Conservation (phyloP, 1,140 invertebrate genomes). For the Rhizoglyphus robini region DNA sequence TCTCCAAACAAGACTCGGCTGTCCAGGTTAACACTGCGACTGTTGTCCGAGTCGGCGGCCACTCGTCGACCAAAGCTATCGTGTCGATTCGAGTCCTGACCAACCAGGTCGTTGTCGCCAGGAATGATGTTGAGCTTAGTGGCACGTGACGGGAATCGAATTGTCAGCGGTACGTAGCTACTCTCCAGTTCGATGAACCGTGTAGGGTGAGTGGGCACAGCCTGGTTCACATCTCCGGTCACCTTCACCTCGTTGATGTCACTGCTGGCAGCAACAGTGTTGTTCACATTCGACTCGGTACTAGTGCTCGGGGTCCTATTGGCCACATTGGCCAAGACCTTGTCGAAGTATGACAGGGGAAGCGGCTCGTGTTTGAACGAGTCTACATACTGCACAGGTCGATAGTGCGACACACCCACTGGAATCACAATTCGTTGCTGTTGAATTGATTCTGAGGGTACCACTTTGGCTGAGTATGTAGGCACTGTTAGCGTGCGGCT, state of each 20-base stretch:
- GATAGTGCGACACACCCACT: constrained; percentile 2
- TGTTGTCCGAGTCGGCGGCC: not conserved
- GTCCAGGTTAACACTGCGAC: not conserved
- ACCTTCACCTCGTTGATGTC: constrained; percentile 1
- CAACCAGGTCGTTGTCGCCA: not conserved
- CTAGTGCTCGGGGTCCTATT: not conserved
- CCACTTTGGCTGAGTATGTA: not conserved
- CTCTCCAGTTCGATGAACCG: constrained; percentile 8
- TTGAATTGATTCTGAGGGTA: not conserved
- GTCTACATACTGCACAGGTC: constrained; percentile 2
- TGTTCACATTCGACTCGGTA: too few species aligned
- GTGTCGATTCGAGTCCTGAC: constrained; percentile 11
- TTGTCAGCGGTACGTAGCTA: constrained; percentile 7
- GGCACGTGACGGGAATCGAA: constrained; percentile 1
- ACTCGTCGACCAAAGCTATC: not conserved
- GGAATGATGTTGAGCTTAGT: not conserved
- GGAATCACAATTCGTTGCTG: constrained; percentile 1
- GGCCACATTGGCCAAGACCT: not conserved
- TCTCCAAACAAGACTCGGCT: not conserved
- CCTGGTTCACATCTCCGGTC: not conserved
- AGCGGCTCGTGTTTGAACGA: not conserved
- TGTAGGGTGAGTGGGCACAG: not conserved
- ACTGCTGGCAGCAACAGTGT: not conserved
- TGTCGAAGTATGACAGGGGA: not conserved
- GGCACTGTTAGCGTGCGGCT: too few species aligned